Conservation (phyloP, 2,113 vertebrate genomes). For the Symphodus melops region DNA sequence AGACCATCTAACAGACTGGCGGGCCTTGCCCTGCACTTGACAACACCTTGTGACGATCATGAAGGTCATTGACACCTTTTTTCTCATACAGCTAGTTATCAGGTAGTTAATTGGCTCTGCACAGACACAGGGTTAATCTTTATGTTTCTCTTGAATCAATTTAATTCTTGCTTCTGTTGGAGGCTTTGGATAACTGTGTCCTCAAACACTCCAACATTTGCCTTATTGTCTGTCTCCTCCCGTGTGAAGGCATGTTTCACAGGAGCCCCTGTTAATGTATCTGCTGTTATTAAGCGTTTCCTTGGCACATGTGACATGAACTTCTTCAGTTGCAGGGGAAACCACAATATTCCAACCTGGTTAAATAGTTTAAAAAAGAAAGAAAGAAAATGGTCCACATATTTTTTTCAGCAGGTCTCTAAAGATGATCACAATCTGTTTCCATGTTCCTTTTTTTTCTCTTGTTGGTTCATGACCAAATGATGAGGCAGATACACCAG, state of each 20-base stretch:
- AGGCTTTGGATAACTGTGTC: constrained; percentile 17
- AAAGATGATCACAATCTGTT: no score
- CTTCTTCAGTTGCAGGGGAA: neutral
- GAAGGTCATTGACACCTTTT: neutral
- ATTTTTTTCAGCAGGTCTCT: no score
- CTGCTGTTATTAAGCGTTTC: constrained; percentile 44
- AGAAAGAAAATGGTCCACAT: no score
- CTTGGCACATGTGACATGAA: constrained; percentile 35
- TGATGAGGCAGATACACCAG: no score
- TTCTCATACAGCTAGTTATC: neutral
- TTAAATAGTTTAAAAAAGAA: no score
- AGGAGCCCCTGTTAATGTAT: constrained; percentile 18
- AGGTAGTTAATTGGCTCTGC: constrained; percentile 9
- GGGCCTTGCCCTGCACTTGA: constrained; percentile 15
- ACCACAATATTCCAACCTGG: no score
- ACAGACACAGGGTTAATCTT: constrained; percentile 10
- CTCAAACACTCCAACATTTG: constrained; percentile 41
- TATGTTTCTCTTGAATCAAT: constrained; percentile 5
- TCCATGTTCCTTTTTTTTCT: no score
- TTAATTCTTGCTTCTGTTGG: constrained; percentile 15
- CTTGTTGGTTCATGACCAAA: no score
- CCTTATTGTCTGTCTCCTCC: neutral
- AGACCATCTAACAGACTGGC: constrained; percentile 6
- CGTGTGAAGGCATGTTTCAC: neutral
- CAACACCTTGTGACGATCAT: constrained; percentile 6